Evolutionary conservation across 2,113 vertebrate species (phyloP), one percentile per base, ranked within the genome.

Genomic region (Sander vitreus): DNA sequence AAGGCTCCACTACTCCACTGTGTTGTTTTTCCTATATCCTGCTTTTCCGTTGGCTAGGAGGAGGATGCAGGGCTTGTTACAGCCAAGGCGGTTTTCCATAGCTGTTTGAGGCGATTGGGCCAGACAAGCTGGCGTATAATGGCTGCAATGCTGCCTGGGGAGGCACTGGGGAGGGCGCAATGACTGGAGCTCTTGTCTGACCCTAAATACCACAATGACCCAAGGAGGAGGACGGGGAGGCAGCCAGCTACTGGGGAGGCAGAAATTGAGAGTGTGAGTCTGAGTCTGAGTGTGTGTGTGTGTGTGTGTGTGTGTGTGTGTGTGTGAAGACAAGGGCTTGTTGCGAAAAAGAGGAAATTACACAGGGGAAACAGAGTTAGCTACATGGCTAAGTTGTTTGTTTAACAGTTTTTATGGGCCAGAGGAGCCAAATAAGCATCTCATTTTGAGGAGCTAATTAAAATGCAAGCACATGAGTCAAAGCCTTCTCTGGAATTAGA

Each of bases 161-260:
- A 94, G 94, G 93, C 93, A 83, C 87, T 16, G 13, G 93, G 92
- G 96, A 95, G 95, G 86, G 90, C 30, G 85, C 93, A 89, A 94
- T 95, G 96, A 97, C 95, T 96, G 91, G 84, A 84, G 91, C 94
- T 94, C 93, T 96, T 96, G 96, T 96, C 93, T 96, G 96, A 96
- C 93, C 94, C 84, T 19, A 11, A 96, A 96, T 96, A 96, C 96
- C 96, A 95, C 86, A 95, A 93, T 94, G 83, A 94, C 94, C 94
- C 90, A 85, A 75, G 76, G 85, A 93, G 94, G 83, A 89, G 92
- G 92, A 89, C 88, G 92, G 90, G 84, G 70, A 93, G 93, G 91
- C 93, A 93, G 90, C 48, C 84, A 78, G 70, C 78, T 85, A 83
- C 73, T 73, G 10, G 64, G 78, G 85, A 89, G 50, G 73, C 70